Evolutionary conservation across 2,888 invertebrate species (phyloP), one percentile per base, ranked within the genome.

Genomic region (Cartodere bifasciata): DNA sequence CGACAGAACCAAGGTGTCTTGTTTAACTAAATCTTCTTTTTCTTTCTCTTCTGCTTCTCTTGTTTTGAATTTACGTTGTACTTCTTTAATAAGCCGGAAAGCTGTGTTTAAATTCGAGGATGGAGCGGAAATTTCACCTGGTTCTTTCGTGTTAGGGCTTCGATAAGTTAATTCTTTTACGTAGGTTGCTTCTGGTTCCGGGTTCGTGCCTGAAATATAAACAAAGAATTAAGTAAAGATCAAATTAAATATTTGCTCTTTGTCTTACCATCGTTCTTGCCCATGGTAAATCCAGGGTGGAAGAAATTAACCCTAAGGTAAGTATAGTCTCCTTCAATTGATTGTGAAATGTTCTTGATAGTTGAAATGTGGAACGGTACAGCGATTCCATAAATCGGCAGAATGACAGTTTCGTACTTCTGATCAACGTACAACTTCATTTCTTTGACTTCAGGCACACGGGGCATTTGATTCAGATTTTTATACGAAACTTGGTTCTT

Each of bases 311-410:
- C 85, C 56, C 86, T 79, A 44, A 98, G 75, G 62, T 98, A 99
- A 0, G 97, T 97, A 63, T 94, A 97, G 60, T 97, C 97, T 4
- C 98, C 94, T 63, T 99, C 98, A 9, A 97, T 90, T 0, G 94
- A 92, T 61, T 94, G 91, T 1, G 94, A 94, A 50, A 97, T 94
- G 58, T 98, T 98, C 68, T 98, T 98, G 31, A 99, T 90, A 4
- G 92, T 97, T 3, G 95, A 92, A 56, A 99, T 98, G 58, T 99
- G 98, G 61, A 92, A 98, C 31, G 98, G 97, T 37, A 92, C 91
- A 1, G 95, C 84, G 25, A 90, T 68, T 7, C 97, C 97, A 65
- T 90, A 97, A 45, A 98, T 77, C 2, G 98, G 98, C 52, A 98
- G 63, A 42, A 98, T 92, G n/a, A 99, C 84, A 2, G 95, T 94